phyloP scores from a whole-genome alignment of 2,888 invertebrate species.

The Amaurobius ferox region DNA sequence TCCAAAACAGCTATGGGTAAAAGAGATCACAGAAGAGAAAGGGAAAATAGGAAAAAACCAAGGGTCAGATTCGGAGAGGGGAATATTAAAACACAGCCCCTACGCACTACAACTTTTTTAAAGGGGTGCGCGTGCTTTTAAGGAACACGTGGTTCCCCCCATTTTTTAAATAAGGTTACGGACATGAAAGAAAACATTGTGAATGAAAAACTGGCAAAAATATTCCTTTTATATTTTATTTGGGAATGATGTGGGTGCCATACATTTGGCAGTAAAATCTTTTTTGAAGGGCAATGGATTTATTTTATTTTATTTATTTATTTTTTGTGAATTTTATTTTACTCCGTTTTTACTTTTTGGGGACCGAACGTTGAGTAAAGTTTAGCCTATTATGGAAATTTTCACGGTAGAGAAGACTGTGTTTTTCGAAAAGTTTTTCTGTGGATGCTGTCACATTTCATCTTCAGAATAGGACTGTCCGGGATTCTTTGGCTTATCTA shows the following conservation, averaged over 20 bases:
- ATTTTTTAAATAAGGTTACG: slow-evolving; percentile 1
- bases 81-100: slow-evolving; percentile 16
- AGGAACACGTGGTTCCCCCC: neutral
- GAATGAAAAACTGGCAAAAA: neutral
- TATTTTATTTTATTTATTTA: too few species aligned
- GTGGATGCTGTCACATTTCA: slow-evolving; percentile 25
- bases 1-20: too few species aligned
- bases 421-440: slow-evolving; percentile 3
- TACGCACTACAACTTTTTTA: neutral
- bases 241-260: neutral
- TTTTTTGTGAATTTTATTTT: neutral
- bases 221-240: neutral
- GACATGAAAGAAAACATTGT: slow-evolving; percentile 10
- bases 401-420: neutral
- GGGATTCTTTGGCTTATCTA: neutral
- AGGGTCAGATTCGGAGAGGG: neutral
- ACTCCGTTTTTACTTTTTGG: neutral
- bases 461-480: neutral
- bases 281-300: slow-evolving; percentile 7
- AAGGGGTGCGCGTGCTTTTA: slow-evolving; percentile 23
- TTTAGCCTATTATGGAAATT: slow-evolving; percentile 60
- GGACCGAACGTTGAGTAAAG: neutral
- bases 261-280: slow-evolving; percentile 25
- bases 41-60: neutral
- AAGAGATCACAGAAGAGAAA: neutral